Evolutionary conservation across 2,113 vertebrate species (phyloP).

Genomic region (Copsychus sechellarum): DNA sequence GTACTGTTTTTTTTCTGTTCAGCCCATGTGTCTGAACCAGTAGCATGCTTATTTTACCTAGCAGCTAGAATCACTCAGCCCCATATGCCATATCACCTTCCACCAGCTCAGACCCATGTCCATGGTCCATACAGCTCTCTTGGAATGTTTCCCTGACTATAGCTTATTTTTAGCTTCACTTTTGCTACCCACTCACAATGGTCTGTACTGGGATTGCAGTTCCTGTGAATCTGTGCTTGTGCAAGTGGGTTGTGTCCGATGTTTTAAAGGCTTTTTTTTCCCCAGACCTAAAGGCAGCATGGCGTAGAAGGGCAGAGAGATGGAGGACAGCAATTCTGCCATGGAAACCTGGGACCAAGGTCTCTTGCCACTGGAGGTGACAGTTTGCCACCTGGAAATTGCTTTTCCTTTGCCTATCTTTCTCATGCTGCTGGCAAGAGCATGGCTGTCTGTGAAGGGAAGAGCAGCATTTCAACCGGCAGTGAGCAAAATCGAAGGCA

Average conservation of each 20-base stretch:
- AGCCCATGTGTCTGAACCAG: not conserved
- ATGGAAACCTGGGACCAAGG: not conserved
- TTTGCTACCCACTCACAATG: not conserved
- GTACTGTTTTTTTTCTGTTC: not conserved
- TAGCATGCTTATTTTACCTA: not conserved
- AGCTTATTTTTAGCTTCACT: not conserved
- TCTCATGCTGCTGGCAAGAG: not conserved
- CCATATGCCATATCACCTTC: not conserved
- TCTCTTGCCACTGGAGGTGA: not conserved
- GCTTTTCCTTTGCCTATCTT: not conserved
- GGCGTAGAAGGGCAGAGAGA: accelerated
- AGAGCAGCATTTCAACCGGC: not conserved
- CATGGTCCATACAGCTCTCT: not conserved
- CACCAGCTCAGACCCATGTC: accelerated
- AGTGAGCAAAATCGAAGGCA: not conserved
- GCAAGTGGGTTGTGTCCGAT: not conserved
- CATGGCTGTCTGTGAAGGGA: not conserved
- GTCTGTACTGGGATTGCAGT: not conserved
- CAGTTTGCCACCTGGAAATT: not conserved
- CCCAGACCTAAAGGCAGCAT: not conserved
- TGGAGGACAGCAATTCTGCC: not conserved
- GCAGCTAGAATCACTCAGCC: not conserved
- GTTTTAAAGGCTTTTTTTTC: not conserved
- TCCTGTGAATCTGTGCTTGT: not conserved
- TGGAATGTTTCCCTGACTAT: not conserved